A percentile compares a stretch with the other conserved stretches of the same genome.
Evolutionary conservation across 2,113 vertebrate species (phyloP).

Genomic region (Cettia cetti): DNA sequence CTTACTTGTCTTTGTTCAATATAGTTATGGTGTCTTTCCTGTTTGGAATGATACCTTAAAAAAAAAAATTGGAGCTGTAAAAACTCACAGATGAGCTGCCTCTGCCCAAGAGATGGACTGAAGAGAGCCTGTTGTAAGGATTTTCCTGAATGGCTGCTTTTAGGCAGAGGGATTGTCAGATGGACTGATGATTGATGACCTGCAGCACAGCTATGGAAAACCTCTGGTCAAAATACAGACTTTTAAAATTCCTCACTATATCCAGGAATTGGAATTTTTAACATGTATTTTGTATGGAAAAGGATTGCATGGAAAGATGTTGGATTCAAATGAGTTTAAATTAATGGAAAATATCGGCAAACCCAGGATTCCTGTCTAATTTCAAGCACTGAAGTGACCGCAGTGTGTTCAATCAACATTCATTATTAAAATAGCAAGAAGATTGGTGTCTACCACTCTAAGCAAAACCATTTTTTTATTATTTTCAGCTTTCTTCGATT

Average conservation of each 20-base stretch:
- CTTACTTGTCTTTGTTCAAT: neutral
- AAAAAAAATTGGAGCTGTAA: neutral
- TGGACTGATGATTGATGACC: neutral
- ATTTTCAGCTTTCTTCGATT: neutral
- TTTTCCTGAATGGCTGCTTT: neutral
- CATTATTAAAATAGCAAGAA: neutral
- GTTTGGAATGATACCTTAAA: neutral
- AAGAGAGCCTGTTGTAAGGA: neutral
- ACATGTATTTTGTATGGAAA: neutral
- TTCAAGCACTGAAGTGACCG: neutral
- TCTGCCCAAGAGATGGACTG: neutral
- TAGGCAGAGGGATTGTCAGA: neutral
- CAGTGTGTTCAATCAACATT: neutral
- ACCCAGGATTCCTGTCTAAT: neutral
- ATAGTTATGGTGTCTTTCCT: neutral
- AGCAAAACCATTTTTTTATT: neutral
- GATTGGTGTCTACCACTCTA: neutral
- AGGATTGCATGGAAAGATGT: neutral
- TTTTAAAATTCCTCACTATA: neutral
- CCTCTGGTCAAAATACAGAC: neutral
- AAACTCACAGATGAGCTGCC: neutral
- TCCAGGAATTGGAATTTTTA: neutral
- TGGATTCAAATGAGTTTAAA: neutral
- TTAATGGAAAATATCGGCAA: neutral
- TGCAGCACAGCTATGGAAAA: neutral